Evolutionary conservation across 2,888 invertebrate genomes (phyloP), one percentile per base, ranked within the genome.

Genomic region (Agrotis ipsilon): DNA sequence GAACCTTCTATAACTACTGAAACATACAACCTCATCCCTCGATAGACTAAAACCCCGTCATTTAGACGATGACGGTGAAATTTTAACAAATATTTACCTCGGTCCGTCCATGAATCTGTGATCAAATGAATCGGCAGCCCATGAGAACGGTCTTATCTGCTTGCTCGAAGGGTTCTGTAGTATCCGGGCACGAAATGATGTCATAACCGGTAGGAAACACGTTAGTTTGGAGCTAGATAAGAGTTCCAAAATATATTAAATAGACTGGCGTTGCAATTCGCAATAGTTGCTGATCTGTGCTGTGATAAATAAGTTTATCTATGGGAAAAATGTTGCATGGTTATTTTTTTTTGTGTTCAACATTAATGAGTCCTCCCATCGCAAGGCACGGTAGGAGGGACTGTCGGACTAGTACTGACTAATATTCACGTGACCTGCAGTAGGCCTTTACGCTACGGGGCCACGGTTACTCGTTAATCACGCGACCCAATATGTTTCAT

Each of bases 31-130:
- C 27, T 52, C 14, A 19, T n/a, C 18, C 43, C 48, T 24, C 13
- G 13, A 24, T 24, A 55, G 14, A 66, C 46, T 48, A 62, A 67
- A 54, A 60, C 48, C 59, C 32, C 18, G 13, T 78, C 79, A 72
- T 21, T 59, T 51, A 60, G 21, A 27, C n/a, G 54, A 45, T 27
- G 63, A 16, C 19, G 18, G 39, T 18, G 46, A 63, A 63, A 71
- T 81, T 59, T 60, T 54, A 66, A 66, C 78, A 78, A 81, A 78
- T 78, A 72, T 78, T 78, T 72, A 78, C 66, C 45, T 57, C 19
- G 49, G 19, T 24, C 18, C 60, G 18, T 24, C 21, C 32, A 32
- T 66, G 21, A 39, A 68, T 68, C n/a, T 57, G n/a, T 78, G 66
- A 81, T 81, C 66, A 43, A 67, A 72, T 62, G 65, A 59, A 65